Base-by-base conservation (phyloP, 2,888 invertebrate species). In the Yponomeuta plumbellus region DNA sequence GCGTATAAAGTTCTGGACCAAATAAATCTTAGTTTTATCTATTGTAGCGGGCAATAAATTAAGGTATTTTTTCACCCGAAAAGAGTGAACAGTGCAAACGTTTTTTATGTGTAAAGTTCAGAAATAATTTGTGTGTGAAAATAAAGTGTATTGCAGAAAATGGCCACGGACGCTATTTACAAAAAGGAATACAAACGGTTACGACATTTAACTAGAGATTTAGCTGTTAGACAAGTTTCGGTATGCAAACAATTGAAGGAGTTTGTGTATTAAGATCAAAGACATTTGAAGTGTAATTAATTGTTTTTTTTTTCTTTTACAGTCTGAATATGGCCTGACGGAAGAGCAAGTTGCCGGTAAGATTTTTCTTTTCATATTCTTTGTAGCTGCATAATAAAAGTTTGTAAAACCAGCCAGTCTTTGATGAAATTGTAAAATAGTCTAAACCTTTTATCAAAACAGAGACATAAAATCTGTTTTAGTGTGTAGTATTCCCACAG, bases 261-360 rank as follows among this genome's bases (percentile, higher is more conserved):
- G 17, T 52, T 13, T 2, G 17, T 17, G 5, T 17, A 17, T 0
- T 17, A 3, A 52, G 13, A 17, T 17, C 13, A 17, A 52, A 52
- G 17, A 52, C 44, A 52, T 17, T 34, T 34, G 34, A 52, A 17
- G 17, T 17, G 17, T 52, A 52, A 17, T 52, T 17, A 52, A 61
- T 20, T 6, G 0, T 92, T 70, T 64, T 58, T 21, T 56, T 67
- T 76, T 73, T 67, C 70, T 56, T 73, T 87, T 94, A 91, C 93
- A 97, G 97, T 94, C 94, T 69, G 96, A 97, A 82, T 96, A 96
- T 92, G 97, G 97, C 75, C 93, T 97, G 71, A 95, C 96, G 67
- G 96, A 97, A 85, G 97, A 97, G 81, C 96, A 96, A 92, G 96
- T 97, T 71, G 96, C 96, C 84, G 95, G 96, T 96, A 91, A 90